Evolutionary conservation across 1,140 invertebrate genomes (phyloP), one percentile per base, ranked within the genome.

Genomic region (Camponotus floridanus): DNA sequence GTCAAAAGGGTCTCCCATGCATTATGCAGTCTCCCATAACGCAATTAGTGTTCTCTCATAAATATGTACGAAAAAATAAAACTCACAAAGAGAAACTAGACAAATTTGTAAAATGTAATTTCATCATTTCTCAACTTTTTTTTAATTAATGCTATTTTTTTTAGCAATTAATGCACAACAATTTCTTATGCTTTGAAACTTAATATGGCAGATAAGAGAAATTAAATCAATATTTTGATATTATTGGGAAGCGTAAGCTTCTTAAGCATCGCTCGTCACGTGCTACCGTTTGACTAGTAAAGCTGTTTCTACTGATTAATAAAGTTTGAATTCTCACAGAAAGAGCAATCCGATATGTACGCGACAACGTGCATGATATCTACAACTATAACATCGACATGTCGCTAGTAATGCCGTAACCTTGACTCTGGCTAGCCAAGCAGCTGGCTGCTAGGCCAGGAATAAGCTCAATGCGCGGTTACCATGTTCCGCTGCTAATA

Each of bases 401-500:
- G 81, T 87, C 84, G 65, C 71, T 92, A 88, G 92, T 94, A 94
- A 94, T 92, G 88, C 90, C 89, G 74, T 94, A 93, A 94, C 94
- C 94, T 94, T 94, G 94, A 94, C 94, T 94, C 93, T 94, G 93
- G 93, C 87, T 91, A 92, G 92, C 90, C 91, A 88, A 93, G 91
- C 93, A 93, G 93, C 93, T 93, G 90, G 91, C 91, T 91, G 93
- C 90, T 91, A 80, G 86, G 92, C 92, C 91, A 92, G 89, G 92
- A 92, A 92, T 92, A 94, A 92, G 91, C 90, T 91, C 86, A 86
- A 88, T 89, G 90, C 92, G 89, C 89, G 93, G 93, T 94, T 93
- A 93, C 90, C 93, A 92, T 92, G 93, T 93, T 93, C 91, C 92
- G 91, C 87, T 87, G 92, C 94, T 94, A 94, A 94, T 94, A 94